phyloP scores from a whole-genome alignment of 2,888 invertebrate genomes.

The Eledone cirrhosa region DNA sequence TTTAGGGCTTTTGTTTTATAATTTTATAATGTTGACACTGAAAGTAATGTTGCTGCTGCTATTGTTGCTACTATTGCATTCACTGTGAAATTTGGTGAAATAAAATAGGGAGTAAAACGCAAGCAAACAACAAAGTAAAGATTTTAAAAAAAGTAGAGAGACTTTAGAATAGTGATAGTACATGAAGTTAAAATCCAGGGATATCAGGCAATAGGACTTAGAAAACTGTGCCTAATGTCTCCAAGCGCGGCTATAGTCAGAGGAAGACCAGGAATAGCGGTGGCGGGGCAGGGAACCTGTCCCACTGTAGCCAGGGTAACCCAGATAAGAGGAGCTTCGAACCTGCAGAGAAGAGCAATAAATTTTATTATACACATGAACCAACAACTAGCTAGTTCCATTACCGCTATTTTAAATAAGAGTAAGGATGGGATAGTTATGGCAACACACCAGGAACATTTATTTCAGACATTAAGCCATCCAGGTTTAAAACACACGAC shows the following conservation, averaged over 20 bases:
- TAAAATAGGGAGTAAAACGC: neutral
- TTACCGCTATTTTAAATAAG: neutral
- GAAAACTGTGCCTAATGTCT: constrained; percentile 21
- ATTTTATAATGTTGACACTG: too few relatives aligned
- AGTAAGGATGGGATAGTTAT: too few relatives aligned
- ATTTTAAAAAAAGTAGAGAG: constrained; percentile 10
- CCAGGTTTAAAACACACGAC: too few relatives aligned
- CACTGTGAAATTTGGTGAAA: too few relatives aligned
- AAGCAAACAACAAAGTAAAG: constrained; percentile 1
- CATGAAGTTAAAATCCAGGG: constrained; percentile 21
- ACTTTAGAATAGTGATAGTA: neutral
- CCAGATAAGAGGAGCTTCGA: constrained; percentile 24
- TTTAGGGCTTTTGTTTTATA: too few relatives aligned
- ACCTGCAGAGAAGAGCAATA: constrained; percentile 28
- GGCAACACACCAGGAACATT: too few relatives aligned
- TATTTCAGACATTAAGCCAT: too few relatives aligned
- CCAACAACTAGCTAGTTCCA: constrained; percentile 10
- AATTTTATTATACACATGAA: constrained; percentile 22
- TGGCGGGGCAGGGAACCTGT: constrained; percentile 28
- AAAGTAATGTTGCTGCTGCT: too few relatives aligned
- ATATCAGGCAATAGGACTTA: constrained; percentile 14
- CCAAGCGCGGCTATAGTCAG: constrained; percentile 28
- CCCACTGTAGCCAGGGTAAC: constrained; percentile 24
- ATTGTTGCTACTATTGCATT: too few relatives aligned
- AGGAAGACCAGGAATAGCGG: constrained; percentile 23